phyloP scores from a whole-genome alignment of 1,140 invertebrate genomes.

The Argopecten irradians region DNA sequence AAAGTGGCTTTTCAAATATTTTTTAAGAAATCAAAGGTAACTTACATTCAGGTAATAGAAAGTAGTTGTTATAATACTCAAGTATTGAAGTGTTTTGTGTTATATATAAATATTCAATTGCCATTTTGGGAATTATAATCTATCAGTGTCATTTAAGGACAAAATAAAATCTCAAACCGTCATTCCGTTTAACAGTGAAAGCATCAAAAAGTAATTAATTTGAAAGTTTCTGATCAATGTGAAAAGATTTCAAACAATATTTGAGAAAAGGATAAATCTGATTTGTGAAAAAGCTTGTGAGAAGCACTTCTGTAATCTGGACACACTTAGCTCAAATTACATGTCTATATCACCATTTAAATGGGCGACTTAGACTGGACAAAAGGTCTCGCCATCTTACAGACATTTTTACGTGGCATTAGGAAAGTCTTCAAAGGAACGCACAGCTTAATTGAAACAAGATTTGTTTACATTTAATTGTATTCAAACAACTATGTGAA shows the following conservation, averaged over 20 bases:
- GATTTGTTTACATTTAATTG: conserved; percentile 23
- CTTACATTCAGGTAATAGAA: neutral
- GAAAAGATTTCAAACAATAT: conserved; percentile 18
- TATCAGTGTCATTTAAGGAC: conserved; percentile 14
- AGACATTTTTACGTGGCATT: conserved; percentile 15
- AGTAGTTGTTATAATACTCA: neutral
- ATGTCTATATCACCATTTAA: neutral
- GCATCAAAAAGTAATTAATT: conserved; percentile 4
- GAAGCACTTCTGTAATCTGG: neutral
- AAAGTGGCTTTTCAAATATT: conserved; percentile 9
- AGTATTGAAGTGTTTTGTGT: neutral
- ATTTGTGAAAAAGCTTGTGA: neutral
- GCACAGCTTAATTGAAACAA: conserved; percentile 10
- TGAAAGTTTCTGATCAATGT: neutral
- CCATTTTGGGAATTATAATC: neutral
- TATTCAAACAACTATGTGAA: conserved; percentile 14
- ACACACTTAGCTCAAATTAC: conserved; percentile 21
- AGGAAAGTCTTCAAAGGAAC: neutral
- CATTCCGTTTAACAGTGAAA: neutral
- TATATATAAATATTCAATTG: neutral
- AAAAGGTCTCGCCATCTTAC: neutral
- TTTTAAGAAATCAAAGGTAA: conserved; percentile 12
- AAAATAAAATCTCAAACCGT: neutral
- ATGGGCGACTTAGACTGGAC: neutral
- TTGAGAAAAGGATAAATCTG: neutral